Evolutionary conservation across 2,888 invertebrate species (phyloP).

Genomic region (Eupithecia abbreviata): DNA sequence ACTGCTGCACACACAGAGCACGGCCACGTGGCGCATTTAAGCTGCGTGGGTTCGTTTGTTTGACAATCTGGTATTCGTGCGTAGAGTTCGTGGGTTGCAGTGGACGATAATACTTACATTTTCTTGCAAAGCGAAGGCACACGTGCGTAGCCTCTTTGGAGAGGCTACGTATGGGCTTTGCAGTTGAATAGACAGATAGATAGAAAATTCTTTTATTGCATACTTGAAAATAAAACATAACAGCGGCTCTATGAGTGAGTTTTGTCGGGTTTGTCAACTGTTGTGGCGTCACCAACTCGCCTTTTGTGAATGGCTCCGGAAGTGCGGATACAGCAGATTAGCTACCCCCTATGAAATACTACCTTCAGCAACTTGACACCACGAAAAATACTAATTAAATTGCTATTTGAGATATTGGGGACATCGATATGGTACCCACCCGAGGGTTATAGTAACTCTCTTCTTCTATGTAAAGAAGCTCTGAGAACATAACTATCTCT

Average conservation of each 20-base stretch:
- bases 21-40: no score
- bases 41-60: no score
- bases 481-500: not conserved
- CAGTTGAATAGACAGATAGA: no score
- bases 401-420: not conserved
- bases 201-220: no score
- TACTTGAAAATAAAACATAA: no score
- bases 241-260: not conserved
- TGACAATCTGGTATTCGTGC: no score
- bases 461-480: not conserved
- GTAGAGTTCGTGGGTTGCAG: no score
- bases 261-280: conserved; percentile 26
- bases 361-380: conserved; percentile 20
- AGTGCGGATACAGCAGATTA: conserved; percentile 20
- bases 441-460: not conserved
- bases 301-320: conserved; percentile 32
- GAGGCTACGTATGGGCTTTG: no score
- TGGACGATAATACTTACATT: no score
- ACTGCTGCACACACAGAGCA: no score
- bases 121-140: no score
- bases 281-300: conserved; percentile 20
- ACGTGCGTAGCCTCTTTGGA: no score
- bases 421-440: not conserved
- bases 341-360: conserved; percentile 19
- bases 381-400: not conserved